These are phyloP conservation scores for Ranitomeya imitator DNA, from an alignment of 2,113 vertebrate species.

Conservation along the genomic window DNA sequence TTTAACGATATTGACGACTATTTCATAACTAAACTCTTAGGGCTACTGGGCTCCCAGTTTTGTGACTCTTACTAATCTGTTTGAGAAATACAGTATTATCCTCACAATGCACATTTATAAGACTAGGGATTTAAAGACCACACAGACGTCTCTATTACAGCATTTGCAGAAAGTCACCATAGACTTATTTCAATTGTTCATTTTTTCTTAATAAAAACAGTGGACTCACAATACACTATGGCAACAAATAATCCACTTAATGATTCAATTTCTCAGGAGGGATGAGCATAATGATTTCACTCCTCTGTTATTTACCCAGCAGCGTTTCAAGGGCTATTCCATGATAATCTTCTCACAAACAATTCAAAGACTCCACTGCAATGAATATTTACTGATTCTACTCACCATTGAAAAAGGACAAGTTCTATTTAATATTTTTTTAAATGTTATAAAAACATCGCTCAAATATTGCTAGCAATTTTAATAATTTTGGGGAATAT, in stretches of 20 bases:
- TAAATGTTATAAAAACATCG: neutral
- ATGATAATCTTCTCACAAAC: constrained; percentile 41
- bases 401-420: neutral
- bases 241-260: constrained; percentile 50
- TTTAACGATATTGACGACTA: neutral
- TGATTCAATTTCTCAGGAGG: constrained; percentile 49
- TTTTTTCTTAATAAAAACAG: constrained; percentile 27
- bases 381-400: constrained; percentile 29
- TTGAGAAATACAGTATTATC: neutral
- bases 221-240: constrained; percentile 47
- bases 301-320: constrained; percentile 46
- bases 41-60: neutral
- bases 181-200: constrained; percentile 41
- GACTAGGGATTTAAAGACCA: constrained; percentile 29
- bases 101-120: neutral
- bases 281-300: constrained; percentile 44
- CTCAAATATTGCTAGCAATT: neutral
- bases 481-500: no score
- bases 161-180: constrained; percentile 24
- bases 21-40: neutral
- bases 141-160: constrained; percentile 38
- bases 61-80: constrained; percentile 4
- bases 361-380: constrained; percentile 6
- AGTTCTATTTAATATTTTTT: neutral
- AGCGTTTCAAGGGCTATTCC: constrained; percentile 45